Percentiles rank a stretch among this genome's conserved stretches.
Evolutionary conservation across 2,113 vertebrate genomes (phyloP).

Genomic region (Corynorhinus townsendii): DNA sequence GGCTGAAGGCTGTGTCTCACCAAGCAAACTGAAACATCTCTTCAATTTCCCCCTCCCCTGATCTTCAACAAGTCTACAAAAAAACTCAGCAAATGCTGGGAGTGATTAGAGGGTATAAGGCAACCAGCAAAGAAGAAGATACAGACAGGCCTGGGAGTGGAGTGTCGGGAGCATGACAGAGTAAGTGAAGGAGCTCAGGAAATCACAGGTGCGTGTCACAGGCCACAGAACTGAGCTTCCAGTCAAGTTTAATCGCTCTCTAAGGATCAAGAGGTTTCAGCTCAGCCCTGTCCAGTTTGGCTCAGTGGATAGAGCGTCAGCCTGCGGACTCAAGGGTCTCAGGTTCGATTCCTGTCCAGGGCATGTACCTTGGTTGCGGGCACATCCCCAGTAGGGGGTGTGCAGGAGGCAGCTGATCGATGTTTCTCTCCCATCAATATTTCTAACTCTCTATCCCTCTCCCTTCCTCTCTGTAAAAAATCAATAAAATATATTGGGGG

Average conservation of each 20-base stretch:
- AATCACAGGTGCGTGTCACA: neutral
- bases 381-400: too few species aligned
- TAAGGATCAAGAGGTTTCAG: neutral
- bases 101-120: neutral
- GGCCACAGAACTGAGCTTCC: neutral
- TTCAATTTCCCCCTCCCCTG: neutral
- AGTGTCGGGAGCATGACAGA: neutral
- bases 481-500: too few species aligned
- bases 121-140: neutral
- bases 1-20: neutral
- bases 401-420: too few species aligned
- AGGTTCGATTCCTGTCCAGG: too few species aligned
- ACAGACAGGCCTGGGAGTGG: neutral
- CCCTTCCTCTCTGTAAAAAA: too few species aligned
- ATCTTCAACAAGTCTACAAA: neutral
- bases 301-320: too few species aligned
- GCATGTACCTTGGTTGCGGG: too few species aligned
- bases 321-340: too few species aligned
- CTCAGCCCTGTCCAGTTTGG: neutral
- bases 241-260: neutral
- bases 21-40: neutral
- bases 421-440: too few species aligned
- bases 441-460: too few species aligned
- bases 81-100: neutral
- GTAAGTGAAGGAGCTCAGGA: neutral